A percentile compares a stretch with the other conserved stretches of the same genome.
Evolutionary conservation across 2,113 vertebrate species (phyloP).

Genomic region (Solenodon paradoxus): DNA sequence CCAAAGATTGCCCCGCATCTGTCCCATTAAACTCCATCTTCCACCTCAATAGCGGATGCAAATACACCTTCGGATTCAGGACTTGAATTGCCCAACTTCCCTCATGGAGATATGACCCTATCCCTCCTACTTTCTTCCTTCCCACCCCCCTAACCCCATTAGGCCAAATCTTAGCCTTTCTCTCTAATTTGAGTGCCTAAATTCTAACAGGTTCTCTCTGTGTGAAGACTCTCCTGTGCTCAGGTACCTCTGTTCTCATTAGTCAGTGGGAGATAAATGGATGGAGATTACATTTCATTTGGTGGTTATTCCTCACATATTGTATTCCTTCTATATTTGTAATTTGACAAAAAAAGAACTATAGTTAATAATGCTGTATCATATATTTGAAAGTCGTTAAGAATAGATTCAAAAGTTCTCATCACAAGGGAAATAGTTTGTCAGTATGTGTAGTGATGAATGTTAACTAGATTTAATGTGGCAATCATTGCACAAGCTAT

Average conservation of each 20-base stretch:
- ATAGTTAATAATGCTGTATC: background rate
- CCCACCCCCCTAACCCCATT: rapidly evolving
- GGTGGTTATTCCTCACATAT: background rate
- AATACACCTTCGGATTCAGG: background rate
- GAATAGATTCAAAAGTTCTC: background rate
- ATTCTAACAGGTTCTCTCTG: background rate
- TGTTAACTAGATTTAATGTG: background rate
- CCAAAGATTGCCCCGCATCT: background rate
- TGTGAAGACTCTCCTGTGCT: background rate
- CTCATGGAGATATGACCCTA: background rate
- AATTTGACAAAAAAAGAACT: background rate
- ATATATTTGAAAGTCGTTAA: background rate
- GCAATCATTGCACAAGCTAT: background rate
- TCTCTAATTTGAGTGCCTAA: background rate
- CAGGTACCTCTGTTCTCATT: background rate
- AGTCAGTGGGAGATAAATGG: background rate
- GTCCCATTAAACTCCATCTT: background rate
- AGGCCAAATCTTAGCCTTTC: background rate
- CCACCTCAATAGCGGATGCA: background rate
- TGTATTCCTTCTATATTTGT: background rate
- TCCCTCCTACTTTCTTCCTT: rapidly evolving
- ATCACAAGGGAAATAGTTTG: background rate
- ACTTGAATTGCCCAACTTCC: background rate
- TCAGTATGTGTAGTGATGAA: background rate
- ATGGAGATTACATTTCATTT: background rate